These are phyloP conservation scores for Propithecus deckenii DNA, from an alignment of 2,797 vertebrate species.

Conservation along the genomic window DNA sequence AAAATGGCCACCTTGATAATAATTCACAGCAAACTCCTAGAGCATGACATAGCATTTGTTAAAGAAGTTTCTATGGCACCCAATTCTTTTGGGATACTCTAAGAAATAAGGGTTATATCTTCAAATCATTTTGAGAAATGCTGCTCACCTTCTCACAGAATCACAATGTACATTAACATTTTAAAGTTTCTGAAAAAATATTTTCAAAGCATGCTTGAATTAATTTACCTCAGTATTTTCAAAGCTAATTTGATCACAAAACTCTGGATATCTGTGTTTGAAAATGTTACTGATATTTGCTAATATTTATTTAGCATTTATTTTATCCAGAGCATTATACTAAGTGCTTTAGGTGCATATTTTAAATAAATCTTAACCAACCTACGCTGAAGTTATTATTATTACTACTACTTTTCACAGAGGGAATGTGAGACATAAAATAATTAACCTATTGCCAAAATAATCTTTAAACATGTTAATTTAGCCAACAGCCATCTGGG, in stretches of 20 bases:
- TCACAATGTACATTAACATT: background rate
- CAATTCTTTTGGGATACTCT: background rate
- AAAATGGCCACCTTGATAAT: background rate
- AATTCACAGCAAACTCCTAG: background rate
- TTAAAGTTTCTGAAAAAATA: background rate
- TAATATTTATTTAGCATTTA: constrained; percentile 26
- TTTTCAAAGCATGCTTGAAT: background rate
- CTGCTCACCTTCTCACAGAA: background rate
- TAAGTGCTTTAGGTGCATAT: background rate
- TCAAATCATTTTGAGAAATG: constrained; percentile 23
- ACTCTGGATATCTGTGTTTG: background rate
- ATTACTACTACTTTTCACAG: background rate
- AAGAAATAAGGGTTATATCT: background rate
- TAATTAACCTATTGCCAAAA: background rate
- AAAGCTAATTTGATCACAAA: background rate
- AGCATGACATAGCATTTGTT: background rate
- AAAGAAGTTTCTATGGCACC: background rate
- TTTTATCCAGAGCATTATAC: background rate
- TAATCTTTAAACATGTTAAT: background rate
- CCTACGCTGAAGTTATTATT: background rate
- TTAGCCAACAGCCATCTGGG: background rate
- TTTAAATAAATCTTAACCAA: constrained; percentile 15
- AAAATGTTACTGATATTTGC: background rate
- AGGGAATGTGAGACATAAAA: background rate
- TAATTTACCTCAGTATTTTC: background rate